Percentiles rank a stretch among this genome's conserved stretches.
Conservation (phyloP, 53 echinoderm and acorn worm species). For the Hippasteria phrygiana region DNA sequence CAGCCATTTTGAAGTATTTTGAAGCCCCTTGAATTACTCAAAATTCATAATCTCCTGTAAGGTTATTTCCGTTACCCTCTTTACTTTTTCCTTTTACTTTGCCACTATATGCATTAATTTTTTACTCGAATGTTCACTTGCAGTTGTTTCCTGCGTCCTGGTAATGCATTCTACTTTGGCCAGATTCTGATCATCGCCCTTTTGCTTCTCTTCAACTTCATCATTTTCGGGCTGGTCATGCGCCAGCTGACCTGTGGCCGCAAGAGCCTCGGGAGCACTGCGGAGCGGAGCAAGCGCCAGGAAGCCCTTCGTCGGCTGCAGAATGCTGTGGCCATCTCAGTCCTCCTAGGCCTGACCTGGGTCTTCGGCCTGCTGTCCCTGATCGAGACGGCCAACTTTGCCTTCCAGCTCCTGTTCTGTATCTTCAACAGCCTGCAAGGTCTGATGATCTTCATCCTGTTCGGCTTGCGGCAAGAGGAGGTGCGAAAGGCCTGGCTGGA, state of each 20-base stretch:
- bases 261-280: conserved; percentile 10
- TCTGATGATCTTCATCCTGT: conserved; percentile 75
- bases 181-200: conserved; percentile 67
- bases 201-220: conserved; percentile 65
- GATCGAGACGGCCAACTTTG: conserved; percentile 57
- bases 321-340: conserved; percentile 63
- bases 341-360: conserved; percentile 82
- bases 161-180: conserved; percentile 69
- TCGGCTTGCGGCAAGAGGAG: conserved; percentile 42
- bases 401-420: conserved; percentile 78
- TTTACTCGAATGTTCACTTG: neutral
- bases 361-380: conserved; percentile 73
- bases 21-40: no score
- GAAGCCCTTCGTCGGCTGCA: conserved; percentile 54
- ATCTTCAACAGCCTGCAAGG: conserved; percentile 85
- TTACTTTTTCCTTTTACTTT: neutral
- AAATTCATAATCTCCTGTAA: no score
- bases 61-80: neutral
- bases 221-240: conserved; percentile 72
- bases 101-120: no score
- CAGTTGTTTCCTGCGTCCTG: conserved; percentile 77
- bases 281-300: conserved; percentile 4
- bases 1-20: no score
- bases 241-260: conserved; percentile 75
- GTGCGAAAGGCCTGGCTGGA: conserved; percentile 62